Conservation (phyloP, 2,888 invertebrate species). For the Ormyrus labotus region DNA sequence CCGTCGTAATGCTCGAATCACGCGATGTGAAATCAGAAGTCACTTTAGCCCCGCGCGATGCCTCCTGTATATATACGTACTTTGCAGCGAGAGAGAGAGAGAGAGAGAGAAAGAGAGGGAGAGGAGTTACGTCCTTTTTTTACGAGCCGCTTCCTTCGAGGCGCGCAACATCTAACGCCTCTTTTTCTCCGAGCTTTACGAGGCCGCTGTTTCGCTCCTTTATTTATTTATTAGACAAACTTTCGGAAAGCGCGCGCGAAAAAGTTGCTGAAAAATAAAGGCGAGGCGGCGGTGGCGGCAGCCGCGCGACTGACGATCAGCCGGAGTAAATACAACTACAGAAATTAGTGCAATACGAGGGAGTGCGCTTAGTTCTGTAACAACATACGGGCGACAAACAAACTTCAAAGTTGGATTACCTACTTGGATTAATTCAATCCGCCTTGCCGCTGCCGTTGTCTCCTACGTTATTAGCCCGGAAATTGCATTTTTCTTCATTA, state of each 20-base stretch:
- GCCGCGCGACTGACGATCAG: constrained; percentile 25
- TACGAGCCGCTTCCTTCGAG: not conserved
- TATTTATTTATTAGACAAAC: too few relatives aligned
- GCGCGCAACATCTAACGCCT: too few relatives aligned
- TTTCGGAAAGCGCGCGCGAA: not conserved
- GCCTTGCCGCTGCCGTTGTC: constrained; percentile 4
- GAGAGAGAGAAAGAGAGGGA: too few relatives aligned
- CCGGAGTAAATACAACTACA: constrained; percentile 31
- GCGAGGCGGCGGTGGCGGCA: not conserved
- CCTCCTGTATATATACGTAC: too few relatives aligned
- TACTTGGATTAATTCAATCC: constrained; percentile 53
- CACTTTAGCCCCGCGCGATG: constrained; percentile 52
- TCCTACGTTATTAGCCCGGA: constrained; percentile 11
- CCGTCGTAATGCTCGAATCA: constrained; percentile 60
- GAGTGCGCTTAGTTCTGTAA: constrained; percentile 42
- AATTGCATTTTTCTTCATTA: constrained; percentile 20
- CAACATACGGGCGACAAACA: constrained; percentile 50
- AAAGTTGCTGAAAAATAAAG: not conserved
- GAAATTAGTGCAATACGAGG: constrained; percentile 47
- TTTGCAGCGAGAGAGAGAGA: too few relatives aligned
- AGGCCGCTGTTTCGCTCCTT: too few relatives aligned
- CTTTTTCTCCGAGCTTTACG: too few relatives aligned
- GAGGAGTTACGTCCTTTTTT: not conserved
- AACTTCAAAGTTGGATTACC: constrained; percentile 56
- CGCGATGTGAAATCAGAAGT: constrained; percentile 64